Conservation (phyloP, 2,113 vertebrate species). For the Motacilla tschutschensis region DNA sequence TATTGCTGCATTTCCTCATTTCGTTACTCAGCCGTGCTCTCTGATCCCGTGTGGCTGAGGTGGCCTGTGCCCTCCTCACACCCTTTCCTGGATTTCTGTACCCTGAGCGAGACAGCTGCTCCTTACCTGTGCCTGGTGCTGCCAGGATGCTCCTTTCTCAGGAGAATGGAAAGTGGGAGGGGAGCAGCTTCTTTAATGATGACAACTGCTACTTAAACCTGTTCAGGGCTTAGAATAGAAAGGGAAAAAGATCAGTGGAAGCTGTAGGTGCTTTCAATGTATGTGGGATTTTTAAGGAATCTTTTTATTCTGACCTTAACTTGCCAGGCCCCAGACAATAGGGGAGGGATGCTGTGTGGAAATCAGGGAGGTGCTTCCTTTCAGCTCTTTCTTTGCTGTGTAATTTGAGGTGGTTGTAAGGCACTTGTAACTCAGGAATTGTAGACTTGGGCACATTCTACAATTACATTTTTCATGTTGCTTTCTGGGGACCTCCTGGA, state of each 20-base stretch:
- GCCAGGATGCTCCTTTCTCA: neutral
- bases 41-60: neutral
- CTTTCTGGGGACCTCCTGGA: neutral
- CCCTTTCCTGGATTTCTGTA: fast-evolving
- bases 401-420: neutral
- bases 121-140: neutral
- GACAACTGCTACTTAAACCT: constrained; percentile 9
- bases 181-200: neutral
- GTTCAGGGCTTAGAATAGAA: neutral
- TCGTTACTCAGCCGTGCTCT: fast-evolving
- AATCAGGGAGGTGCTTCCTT: neutral
- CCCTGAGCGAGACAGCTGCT: fast-evolving
- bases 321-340: neutral
- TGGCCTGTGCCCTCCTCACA: neutral
- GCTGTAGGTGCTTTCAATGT: neutral
- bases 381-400: neutral
- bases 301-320: neutral
- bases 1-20: neutral
- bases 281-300: neutral
- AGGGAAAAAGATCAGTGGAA: neutral
- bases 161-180: neutral
- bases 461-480: neutral
- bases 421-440: neutral
- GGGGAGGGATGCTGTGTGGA: neutral
- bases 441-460: neutral